Conservation (phyloP, 2,888 invertebrate genomes). For the Ernsta delagoae region DNA sequence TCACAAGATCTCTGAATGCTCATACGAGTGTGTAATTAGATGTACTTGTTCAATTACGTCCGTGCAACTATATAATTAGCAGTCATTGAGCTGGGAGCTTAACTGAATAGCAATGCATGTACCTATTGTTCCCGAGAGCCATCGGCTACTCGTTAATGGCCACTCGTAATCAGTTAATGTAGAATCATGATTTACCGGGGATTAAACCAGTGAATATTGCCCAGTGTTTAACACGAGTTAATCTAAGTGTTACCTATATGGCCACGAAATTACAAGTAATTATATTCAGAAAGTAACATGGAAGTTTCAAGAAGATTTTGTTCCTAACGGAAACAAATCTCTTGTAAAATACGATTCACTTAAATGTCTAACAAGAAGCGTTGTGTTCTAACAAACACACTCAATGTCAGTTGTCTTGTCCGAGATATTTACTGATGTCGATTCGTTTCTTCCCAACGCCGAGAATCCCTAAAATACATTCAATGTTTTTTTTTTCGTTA, state of each 20-base stretch:
- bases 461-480: neutral
- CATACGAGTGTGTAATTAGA: constrained; percentile 49
- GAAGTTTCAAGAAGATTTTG: neutral
- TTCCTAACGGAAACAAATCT: no score
- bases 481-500: neutral
- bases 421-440: neutral
- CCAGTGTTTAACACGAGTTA: neutral
- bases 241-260: neutral
- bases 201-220: constrained; percentile 1
- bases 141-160: constrained; percentile 11
- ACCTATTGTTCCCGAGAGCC: constrained; percentile 22
- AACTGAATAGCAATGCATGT: constrained; percentile 43
- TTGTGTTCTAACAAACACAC: neutral
- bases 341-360: no score
- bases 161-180: constrained; percentile 15
- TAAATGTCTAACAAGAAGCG: no score
- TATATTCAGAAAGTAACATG: neutral
- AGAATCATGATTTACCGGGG: neutral
- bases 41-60: constrained; percentile 58
- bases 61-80: constrained; percentile 51
- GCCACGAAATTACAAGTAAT: neutral
- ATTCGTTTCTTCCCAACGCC: neutral
- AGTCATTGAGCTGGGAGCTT: constrained; percentile 51
- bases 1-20: constrained; percentile 39
- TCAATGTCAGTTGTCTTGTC: neutral